These are phyloP conservation scores for Buathra laborator DNA, from an alignment of 2,888 invertebrate species.

Conservation along the genomic window DNA sequence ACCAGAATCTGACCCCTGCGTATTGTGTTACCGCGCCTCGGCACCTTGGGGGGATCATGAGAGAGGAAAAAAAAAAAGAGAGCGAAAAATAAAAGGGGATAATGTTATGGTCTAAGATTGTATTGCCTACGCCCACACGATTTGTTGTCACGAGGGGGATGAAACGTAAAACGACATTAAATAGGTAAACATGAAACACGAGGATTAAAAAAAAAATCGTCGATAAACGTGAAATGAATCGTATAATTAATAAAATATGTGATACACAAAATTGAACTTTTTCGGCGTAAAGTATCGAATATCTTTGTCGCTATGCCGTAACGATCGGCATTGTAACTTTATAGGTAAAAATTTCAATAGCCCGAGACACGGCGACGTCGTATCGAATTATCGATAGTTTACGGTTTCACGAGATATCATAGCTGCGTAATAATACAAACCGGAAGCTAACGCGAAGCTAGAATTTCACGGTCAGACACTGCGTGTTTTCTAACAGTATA, in stretches of 20 bases:
- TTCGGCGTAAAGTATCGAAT: constrained; percentile 2
- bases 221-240: background rate
- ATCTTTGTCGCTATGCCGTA: background rate
- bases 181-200: constrained; percentile 69
- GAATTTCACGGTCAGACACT: constrained; percentile 77
- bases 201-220: background rate
- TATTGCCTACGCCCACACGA: constrained; percentile 76
- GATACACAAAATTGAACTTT: background rate
- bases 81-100: constrained; percentile 71
- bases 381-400: constrained; percentile 82
- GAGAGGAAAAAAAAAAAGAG: constrained; percentile 47
- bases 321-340: constrained; percentile 74
- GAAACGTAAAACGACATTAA: constrained; percentile 57
- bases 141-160: constrained; percentile 71
- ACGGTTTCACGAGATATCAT: constrained; percentile 77
- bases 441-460: constrained; percentile 70
- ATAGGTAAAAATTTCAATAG: constrained; percentile 71
- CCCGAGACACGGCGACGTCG: constrained; percentile 77
- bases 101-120: constrained; percentile 78
- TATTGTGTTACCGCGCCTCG: constrained; percentile 82
- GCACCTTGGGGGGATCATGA: constrained; percentile 76
- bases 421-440: constrained; percentile 39
- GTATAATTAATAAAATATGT: background rate
- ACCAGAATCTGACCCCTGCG: constrained; percentile 82
- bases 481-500: constrained; percentile 78